phyloP scores from a whole-genome alignment of 2,113 vertebrate species.

The Turnix velox region DNA sequence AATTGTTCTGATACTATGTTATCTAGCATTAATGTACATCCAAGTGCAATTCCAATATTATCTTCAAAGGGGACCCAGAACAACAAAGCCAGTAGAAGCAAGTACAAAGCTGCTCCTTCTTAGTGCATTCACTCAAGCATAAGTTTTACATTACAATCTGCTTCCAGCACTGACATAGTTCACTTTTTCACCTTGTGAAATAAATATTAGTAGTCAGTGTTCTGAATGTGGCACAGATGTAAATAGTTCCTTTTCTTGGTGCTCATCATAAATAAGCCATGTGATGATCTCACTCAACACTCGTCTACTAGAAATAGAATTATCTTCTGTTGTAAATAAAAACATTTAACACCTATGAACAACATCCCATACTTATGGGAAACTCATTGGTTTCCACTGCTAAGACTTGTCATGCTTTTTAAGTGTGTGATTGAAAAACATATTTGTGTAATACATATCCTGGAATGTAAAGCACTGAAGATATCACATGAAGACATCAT shows the following conservation, averaged over 20 bases:
- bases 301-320: background rate
- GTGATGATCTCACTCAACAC: background rate
- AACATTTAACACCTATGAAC: background rate
- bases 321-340: background rate
- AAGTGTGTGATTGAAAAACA: background rate
- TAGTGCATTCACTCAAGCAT: rapidly evolving
- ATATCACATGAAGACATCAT: background rate
- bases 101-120: background rate
- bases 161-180: background rate
- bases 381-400: background rate
- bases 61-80: background rate
- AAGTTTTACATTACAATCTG: background rate
- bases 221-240: background rate
- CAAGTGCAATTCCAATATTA: background rate
- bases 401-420: background rate
- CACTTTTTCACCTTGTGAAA: background rate
- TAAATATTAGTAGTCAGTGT: background rate
- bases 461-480: background rate
- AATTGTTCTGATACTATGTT: background rate
- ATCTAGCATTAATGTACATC: background rate
- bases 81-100: background rate
- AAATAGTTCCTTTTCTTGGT: background rate
- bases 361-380: background rate
- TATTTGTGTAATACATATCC: background rate
- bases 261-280: background rate